Evolutionary conservation across 2,797 vertebrate genomes (phyloP).

Genomic region (Lagocephalus sceleratus): DNA sequence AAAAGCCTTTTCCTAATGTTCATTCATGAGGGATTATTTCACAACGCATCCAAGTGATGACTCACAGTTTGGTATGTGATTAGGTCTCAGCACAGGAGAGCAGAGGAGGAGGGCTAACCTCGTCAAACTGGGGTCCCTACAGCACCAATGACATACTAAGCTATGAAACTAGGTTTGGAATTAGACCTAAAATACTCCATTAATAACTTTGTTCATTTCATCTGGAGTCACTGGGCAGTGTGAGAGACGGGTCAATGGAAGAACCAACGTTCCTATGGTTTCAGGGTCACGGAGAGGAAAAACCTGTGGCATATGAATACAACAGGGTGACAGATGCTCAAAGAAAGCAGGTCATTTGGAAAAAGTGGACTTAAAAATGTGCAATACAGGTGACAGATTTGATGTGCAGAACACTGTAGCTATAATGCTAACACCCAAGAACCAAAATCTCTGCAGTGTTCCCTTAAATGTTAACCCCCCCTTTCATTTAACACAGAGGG

Average conservation of each 20-base stretch:
- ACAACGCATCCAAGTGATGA: slow-evolving; percentile 66
- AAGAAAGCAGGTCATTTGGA: neutral
- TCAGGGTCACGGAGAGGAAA: slow-evolving; percentile 3
- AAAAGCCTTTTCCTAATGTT: slow-evolving; percentile 51
- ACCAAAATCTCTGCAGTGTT: neutral
- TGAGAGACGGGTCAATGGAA: slow-evolving; percentile 37
- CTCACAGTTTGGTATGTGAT: slow-evolving; percentile 59
- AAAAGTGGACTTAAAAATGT: neutral
- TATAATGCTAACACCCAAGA: neutral
- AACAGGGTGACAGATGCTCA: slow-evolving; percentile 21
- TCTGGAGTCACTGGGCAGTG: slow-evolving; percentile 39
- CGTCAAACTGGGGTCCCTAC: too few relatives aligned
- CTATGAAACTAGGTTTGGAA: too few relatives aligned
- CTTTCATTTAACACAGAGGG: slow-evolving; percentile 8
- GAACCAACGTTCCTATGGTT: slow-evolving; percentile 32
- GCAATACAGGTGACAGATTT: neutral
- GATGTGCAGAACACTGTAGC: too few relatives aligned
- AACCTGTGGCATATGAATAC: slow-evolving; percentile 12
- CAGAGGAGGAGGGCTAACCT: slow-evolving; percentile 8
- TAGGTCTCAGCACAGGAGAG: slow-evolving; percentile 24
- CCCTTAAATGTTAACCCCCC: neutral
- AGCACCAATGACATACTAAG: too few relatives aligned
- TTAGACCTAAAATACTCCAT: slow-evolving; percentile 15
- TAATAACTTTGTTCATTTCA: slow-evolving; percentile 37
- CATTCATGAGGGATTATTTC: slow-evolving; percentile 67